Conservation (phyloP, 2,888 invertebrate species). For the Drosophila sordidapex region DNA sequence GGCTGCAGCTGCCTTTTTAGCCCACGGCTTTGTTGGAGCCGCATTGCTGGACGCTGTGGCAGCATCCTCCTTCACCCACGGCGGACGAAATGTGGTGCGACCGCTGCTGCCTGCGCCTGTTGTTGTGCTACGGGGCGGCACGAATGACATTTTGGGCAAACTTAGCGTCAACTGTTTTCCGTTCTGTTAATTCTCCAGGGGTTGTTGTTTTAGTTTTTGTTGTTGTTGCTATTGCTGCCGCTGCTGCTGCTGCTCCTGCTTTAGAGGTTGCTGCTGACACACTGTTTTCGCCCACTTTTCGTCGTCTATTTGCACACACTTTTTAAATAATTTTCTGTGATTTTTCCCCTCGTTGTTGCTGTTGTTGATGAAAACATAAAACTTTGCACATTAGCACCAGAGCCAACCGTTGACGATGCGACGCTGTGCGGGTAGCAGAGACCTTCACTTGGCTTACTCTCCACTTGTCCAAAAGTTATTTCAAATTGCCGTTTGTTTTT, state of each 20-base stretch:
- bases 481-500: constrained; percentile 40
- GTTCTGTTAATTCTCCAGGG: constrained; percentile 67
- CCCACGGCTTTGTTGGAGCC: constrained; percentile 63
- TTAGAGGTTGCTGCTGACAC: not conserved
- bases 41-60: constrained; percentile 82
- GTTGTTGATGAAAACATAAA: constrained; percentile 73
- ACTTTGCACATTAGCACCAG: constrained; percentile 79
- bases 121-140: constrained; percentile 79
- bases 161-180: constrained; percentile 50
- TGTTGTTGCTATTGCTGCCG: not conserved
- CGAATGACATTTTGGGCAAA: constrained; percentile 80
- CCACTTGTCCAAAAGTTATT: constrained; percentile 73
- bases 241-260: not conserved
- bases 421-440: constrained; percentile 12
- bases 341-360: constrained; percentile 35
- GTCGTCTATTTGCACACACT: constrained; percentile 76
- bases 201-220: constrained; percentile 28
- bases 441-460: constrained; percentile 53
- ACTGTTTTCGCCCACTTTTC: constrained; percentile 33
- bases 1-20: constrained; percentile 59
- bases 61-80: constrained; percentile 88
- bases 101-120: constrained; percentile 78
- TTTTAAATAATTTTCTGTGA: constrained; percentile 74
- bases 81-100: constrained; percentile 89
- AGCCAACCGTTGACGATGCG: constrained; percentile 19